Percentiles rank a stretch among this genome's conserved stretches.
phyloP scores from a whole-genome alignment of 2,888 invertebrate species.

The Cheilosia variabilis region DNA sequence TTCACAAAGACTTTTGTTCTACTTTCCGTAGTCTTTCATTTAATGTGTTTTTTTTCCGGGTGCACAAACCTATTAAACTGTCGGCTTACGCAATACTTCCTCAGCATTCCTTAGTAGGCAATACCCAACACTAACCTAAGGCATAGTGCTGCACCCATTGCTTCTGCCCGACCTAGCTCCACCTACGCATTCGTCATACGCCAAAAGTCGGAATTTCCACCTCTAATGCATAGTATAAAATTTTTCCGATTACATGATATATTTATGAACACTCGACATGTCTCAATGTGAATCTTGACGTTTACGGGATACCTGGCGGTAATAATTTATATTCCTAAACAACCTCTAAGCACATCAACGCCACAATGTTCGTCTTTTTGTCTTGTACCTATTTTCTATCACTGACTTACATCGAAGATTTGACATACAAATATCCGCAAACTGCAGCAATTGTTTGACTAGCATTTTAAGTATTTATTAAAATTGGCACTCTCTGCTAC shows the following conservation, averaged over 20 bases:
- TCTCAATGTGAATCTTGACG: constrained; percentile 9
- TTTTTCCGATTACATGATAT: constrained; percentile 8
- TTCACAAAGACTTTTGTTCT: too few relatives aligned
- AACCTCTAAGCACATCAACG: constrained; percentile 28
- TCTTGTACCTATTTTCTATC: constrained; percentile 20
- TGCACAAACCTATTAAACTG: too few relatives aligned
- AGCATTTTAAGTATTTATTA: constrained; percentile 35
- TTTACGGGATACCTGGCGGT: constrained; percentile 39
- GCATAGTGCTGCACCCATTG: constrained; percentile 29
- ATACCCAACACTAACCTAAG: constrained; percentile 2
- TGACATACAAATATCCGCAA: constrained; percentile 36
- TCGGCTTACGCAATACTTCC: background rate
- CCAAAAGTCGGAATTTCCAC: constrained; percentile 37
- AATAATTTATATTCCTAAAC: constrained; percentile 47
- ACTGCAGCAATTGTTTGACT: constrained; percentile 35
- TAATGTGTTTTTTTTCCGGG: too few relatives aligned
- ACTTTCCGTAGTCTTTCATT: too few relatives aligned
- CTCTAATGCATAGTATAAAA: background rate
- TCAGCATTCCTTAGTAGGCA: background rate
- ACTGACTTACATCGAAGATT: constrained; percentile 11
- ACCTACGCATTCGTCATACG: constrained; percentile 15
- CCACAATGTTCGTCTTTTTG: background rate
- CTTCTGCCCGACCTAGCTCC: constrained; percentile 22
- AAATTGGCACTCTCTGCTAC: constrained; percentile 51
- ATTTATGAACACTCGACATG: constrained; percentile 16